Percentiles rank a stretch among this genome's conserved stretches.
Conservation (phyloP, 2,888 invertebrate genomes). For the Heliothis peltigera region DNA sequence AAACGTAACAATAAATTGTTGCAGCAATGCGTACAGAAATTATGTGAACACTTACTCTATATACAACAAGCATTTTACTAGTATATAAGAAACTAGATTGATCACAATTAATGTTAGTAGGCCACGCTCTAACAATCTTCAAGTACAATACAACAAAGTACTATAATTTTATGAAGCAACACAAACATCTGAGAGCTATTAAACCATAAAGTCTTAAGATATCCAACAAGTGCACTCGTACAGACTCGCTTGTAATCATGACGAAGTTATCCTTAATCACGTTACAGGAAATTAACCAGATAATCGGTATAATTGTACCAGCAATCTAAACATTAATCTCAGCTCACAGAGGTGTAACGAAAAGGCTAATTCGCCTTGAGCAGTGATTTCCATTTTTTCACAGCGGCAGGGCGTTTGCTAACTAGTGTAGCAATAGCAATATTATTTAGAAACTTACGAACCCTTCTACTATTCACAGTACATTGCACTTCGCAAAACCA, state of each 20-base stretch:
- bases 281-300: slow-evolving; percentile 78
- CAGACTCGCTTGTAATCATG: slow-evolving; percentile 52
- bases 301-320: slow-evolving; percentile 78
- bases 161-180: slow-evolving; percentile 29
- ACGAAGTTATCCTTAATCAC: slow-evolving; percentile 59
- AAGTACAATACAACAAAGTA: slow-evolving; percentile 17
- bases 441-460: slow-evolving; percentile 59
- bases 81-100: slow-evolving; percentile 27
- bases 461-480: slow-evolving; percentile 66
- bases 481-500: slow-evolving; percentile 66
- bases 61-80: not conserved
- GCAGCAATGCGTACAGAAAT: slow-evolving; percentile 14
- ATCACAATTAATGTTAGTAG: slow-evolving; percentile 9
- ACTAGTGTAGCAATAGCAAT: slow-evolving; percentile 75
- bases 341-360: slow-evolving; percentile 76
- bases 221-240: slow-evolving; percentile 38
- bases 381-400: slow-evolving; percentile 80
- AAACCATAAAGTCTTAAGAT: slow-evolving; percentile 26
- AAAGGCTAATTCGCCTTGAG: slow-evolving; percentile 81
- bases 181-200: slow-evolving; percentile 33
- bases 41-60: slow-evolving; percentile 6
- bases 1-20: slow-evolving; percentile 42
- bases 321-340: slow-evolving; percentile 77
- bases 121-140: slow-evolving; percentile 36
- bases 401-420: slow-evolving; percentile 77